phyloP scores from a whole-genome alignment of 2,797 vertebrate genomes.

The Poecile montanus region DNA sequence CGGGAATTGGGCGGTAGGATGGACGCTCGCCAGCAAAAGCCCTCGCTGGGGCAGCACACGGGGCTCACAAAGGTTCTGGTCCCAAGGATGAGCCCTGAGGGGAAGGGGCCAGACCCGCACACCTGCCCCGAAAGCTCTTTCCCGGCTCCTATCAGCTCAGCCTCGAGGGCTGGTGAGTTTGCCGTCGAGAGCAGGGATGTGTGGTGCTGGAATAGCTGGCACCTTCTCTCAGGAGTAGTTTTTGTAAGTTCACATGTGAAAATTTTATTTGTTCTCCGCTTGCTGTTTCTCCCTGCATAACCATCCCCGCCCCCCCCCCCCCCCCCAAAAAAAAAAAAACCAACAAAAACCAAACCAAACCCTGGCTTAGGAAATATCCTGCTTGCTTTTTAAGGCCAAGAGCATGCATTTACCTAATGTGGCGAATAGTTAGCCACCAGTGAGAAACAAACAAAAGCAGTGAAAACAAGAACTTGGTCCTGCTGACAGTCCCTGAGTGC shows the following conservation, averaged over 20 bases:
- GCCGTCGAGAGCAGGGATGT: rapidly evolving
- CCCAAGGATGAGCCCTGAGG: too few relatives aligned
- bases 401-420: neutral
- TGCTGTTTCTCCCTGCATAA: neutral
- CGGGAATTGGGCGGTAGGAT: rapidly evolving
- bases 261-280: neutral
- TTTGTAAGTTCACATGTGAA: neutral
- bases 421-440: neutral
- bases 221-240: neutral
- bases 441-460: neutral
- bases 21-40: neutral
- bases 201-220: rapidly evolving
- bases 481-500: neutral
- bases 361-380: neutral
- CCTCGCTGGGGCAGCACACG: rapidly evolving
- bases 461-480: rapidly evolving
- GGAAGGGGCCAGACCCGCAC: rapidly evolving
- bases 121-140: rapidly evolving
- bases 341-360: too few relatives aligned
- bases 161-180: rapidly evolving
- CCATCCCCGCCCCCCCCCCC: too few relatives aligned
- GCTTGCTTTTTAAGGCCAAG: neutral
- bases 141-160: rapidly evolving
- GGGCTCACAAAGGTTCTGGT: too few relatives aligned
- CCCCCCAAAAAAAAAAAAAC: too few relatives aligned